phyloP scores from a whole-genome alignment of 2,113 vertebrate species.

The Catagonus wagneri region DNA sequence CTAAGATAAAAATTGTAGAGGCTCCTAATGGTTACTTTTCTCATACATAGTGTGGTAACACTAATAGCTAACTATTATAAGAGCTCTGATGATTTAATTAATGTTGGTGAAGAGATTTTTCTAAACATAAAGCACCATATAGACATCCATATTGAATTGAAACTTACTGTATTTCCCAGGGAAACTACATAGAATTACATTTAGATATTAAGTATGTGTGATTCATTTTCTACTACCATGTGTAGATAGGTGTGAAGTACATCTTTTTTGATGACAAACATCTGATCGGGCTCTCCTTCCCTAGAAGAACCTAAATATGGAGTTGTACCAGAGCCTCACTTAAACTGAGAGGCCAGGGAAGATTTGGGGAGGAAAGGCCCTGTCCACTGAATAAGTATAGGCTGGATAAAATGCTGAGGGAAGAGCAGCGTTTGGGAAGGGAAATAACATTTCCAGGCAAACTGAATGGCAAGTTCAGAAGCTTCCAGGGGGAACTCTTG shows the following conservation, averaged over 20 bases:
- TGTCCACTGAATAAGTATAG: not conserved
- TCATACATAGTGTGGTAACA: not conserved
- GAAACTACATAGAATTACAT: not conserved
- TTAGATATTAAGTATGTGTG: not conserved
- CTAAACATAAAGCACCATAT: not conserved
- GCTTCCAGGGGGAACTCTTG: not conserved
- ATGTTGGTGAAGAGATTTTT: not conserved
- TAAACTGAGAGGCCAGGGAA: not conserved
- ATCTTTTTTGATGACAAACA: not conserved
- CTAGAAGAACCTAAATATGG: not conserved
- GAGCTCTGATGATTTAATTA: not conserved
- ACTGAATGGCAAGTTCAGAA: not conserved
- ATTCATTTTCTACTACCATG: not conserved
- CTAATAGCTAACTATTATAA: not conserved
- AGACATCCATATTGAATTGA: not conserved
- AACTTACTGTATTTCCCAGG: not conserved
- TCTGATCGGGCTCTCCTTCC: not conserved
- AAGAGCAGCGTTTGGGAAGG: not conserved
- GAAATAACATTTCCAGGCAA: not conserved
- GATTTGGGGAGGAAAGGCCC: not conserved
- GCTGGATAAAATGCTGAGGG: not conserved
- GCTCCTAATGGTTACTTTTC: not conserved
- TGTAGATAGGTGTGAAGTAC: not conserved
- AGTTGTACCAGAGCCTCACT: not conserved
- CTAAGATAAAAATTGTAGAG: not conserved